Conservation (phyloP, 2,113 vertebrate genomes). For the Paramormyrops kingsleyae region DNA sequence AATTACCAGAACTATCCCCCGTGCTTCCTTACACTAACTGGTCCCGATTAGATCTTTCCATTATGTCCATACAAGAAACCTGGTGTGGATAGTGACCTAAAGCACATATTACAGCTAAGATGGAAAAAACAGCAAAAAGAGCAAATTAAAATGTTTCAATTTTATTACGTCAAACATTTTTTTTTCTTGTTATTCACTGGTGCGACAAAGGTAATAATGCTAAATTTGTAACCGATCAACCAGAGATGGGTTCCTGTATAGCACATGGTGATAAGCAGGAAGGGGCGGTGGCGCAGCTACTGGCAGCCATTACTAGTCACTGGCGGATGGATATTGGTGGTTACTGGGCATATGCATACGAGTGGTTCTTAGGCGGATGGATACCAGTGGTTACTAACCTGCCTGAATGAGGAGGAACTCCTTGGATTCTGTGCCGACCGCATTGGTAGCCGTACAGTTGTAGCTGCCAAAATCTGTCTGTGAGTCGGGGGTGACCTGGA, state of each 20-base stretch:
- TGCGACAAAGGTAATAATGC: background rate
- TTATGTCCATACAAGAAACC: background rate
- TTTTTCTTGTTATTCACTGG: background rate
- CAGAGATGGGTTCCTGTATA: background rate
- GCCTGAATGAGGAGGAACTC: constrained; percentile 94
- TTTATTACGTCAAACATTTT: background rate
- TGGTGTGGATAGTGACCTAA: background rate
- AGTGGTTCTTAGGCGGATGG: background rate
- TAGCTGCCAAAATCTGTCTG: constrained; percentile 93
- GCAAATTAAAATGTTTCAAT: background rate
- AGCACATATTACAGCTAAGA: background rate
- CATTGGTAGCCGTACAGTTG: constrained; percentile 90
- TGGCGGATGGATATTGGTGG: background rate
- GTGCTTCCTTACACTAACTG: background rate
- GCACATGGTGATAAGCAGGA: background rate
- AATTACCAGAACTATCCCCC: background rate
- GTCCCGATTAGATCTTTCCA: background rate
- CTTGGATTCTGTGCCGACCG: constrained; percentile 82
- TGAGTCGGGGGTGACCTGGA: constrained; percentile 85
- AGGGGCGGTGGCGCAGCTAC: background rate
- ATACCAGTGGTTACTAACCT: constrained; percentile 60
- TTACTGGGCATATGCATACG: background rate
- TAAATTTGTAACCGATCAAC: background rate
- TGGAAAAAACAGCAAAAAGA: background rate
- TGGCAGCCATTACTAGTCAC: background rate